These are phyloP conservation scores for Drosophila melanica DNA, from an alignment of 1,140 invertebrate genomes.

Conservation along the genomic window DNA sequence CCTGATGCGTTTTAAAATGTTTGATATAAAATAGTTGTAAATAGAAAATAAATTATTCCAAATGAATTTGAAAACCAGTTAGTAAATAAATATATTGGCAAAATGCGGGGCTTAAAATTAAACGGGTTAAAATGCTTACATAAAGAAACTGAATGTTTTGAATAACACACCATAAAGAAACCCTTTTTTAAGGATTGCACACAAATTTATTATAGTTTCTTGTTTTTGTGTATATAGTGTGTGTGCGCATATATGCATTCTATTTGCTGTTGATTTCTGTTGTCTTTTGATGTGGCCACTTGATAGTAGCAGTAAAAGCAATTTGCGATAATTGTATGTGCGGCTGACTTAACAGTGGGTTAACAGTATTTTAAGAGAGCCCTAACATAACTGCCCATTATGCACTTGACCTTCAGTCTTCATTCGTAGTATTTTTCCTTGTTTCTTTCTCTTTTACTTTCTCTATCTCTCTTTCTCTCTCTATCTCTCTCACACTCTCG, in stretches of 20 bases:
- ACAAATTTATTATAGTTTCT: neutral
- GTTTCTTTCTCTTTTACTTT: constrained; percentile 24
- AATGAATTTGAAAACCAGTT: constrained; percentile 27
- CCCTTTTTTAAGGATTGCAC: neutral
- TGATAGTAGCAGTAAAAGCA: constrained; percentile 34
- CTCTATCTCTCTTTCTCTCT: constrained; percentile 15
- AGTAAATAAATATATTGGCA: constrained; percentile 70
- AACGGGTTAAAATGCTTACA: constrained; percentile 54
- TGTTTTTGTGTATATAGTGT: neutral
- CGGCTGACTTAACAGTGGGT: constrained; percentile 47
- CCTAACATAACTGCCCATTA: constrained; percentile 42
- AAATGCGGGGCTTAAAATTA: constrained; percentile 59
- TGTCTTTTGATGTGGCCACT: constrained; percentile 76
- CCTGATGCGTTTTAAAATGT: constrained; percentile 24
- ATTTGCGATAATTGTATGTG: constrained; percentile 17
- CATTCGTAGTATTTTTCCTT: constrained; percentile 57
- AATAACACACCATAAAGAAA: constrained; percentile 39
- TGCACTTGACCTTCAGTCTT: constrained; percentile 79
- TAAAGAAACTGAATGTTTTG: constrained; percentile 61
- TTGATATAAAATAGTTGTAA: constrained; percentile 38
- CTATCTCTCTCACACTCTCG: constrained; percentile 15
- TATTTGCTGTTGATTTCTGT: constrained; percentile 56
- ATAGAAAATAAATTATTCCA: constrained; percentile 45
- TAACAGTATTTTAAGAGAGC: constrained; percentile 51
- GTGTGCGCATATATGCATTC: constrained; percentile 26